Base-by-base conservation (phyloP, 2,113 vertebrate species). In the Bambusicola thoracicus region DNA sequence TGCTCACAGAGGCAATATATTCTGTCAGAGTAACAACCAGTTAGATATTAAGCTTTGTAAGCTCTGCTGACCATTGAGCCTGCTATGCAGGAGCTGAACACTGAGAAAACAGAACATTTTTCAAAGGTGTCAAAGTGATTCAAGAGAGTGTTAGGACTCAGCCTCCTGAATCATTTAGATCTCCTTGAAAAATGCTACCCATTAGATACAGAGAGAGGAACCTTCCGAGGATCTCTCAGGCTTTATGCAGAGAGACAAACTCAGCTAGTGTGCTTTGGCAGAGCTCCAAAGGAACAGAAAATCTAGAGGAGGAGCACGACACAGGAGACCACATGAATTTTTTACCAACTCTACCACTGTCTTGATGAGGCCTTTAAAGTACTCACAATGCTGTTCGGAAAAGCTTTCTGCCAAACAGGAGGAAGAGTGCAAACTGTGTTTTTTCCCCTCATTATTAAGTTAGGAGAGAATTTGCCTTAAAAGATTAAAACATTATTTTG, bases 311-410 rank as follows among this genome's bases (percentile, higher is more conserved):
- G 18, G 41, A 30, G 8, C 22, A 43, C 7, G 25, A 58, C 41
- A 38, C n/a, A 11, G 24, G 11, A 74, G 9, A 67, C 13, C 29
- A 40, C 20, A 9, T 10, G 6, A 14, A 2, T 21, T 13, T 56
- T 77, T 87, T 29, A 10, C 11, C 16, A 68, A n/a, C 21, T 85
- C 51, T 44, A 87, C 29, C 27, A 21, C 11, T 73, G 53, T 40
- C 53, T 89, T 56, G 3, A 36, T 6, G 29, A 18, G 11, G 10
- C 4, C 53, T 82, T 85, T 53, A 51, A 87, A 56, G 14, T 72
- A 18, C 8, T 58, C 38, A 4, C 0, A 49, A 36, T 2, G 1
- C 5, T n/a, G 16, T 16, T 11, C 29, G 20, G 27, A 85, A 81
- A 90, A 63, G 2, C 11, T 29, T 41, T 89, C 34, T 61, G 11